Percentiles rank a stretch among this genome's conserved stretches.
Conservation (phyloP, 2,113 vertebrate species). For the Misgurnus mizolepis region DNA sequence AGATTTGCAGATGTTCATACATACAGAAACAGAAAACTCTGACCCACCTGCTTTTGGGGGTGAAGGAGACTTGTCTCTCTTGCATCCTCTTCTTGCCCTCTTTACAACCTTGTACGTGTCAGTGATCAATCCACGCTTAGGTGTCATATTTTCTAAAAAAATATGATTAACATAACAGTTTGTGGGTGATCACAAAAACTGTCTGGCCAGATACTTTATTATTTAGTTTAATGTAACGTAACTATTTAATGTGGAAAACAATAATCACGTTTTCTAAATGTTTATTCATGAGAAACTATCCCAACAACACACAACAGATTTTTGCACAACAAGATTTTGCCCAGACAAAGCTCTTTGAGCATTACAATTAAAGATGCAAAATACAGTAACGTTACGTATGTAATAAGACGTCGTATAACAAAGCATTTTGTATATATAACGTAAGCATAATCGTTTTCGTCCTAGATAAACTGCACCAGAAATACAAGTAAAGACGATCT, state of each 20-base stretch:
- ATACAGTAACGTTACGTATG: too few relatives aligned
- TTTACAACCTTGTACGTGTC: constrained; percentile 83
- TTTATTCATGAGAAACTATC: too few relatives aligned
- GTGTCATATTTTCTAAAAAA: constrained; percentile 67
- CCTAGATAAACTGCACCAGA: background rate
- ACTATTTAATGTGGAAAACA: too few relatives aligned
- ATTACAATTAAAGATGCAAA: background rate
- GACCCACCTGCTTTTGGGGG: constrained; percentile 59
- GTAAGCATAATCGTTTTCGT: too few relatives aligned
- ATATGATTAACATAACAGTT: background rate
- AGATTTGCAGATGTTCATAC: background rate
- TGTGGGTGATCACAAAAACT: background rate
- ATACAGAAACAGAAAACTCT: background rate
- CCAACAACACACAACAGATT: too few relatives aligned
- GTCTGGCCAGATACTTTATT: background rate
- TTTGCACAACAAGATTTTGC: too few relatives aligned
- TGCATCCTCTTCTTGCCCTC: constrained; percentile 53
- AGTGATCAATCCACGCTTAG: constrained; percentile 78
- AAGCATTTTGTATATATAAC: too few relatives aligned
- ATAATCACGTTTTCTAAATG: too few relatives aligned
- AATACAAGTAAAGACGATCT: background rate
- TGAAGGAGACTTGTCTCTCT: constrained; percentile 53
- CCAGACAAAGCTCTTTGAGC: background rate
- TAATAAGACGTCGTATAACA: too few relatives aligned
- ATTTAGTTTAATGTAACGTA: too few relatives aligned